Base-by-base conservation (phyloP, 1,140 invertebrate genomes). In the Brachionus paranguensis region DNA sequence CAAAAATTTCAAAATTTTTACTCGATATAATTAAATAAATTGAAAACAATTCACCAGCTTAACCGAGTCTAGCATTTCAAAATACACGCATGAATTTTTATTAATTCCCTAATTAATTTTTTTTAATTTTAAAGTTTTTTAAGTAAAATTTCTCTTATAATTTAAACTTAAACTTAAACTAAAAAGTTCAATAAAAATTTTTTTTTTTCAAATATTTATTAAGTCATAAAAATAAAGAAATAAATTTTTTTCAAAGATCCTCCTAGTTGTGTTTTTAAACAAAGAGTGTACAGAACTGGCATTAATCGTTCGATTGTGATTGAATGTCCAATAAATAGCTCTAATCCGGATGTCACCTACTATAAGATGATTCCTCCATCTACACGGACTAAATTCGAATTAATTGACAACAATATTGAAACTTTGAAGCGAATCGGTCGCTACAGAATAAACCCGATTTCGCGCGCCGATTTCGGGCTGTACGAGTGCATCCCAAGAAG, bases 341-440 rank as follows among this genome's bases (percentile, higher is more conserved):
- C 78, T 7, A 81, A 81, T 81, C 78, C 78, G 24, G 78, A 81
- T 68, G 78, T 81, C 7, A 81, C 78, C 24, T 81, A 81, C 27
- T 81, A 81, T n/a, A 81, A 81, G 41, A 60, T 81, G 78, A 81
- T 81, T 10, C 53, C 53, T 20, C 78, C 78, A 12, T 64, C 78
- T 24, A 81, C 53, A 14, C 37, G 53, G 0, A 81, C 53, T 10
- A 81, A 81, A 45, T 81, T 81, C 12, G 78, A 81, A 37, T 47
- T 81, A 17, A 60, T 81, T 27, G 64, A 81, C 37, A 60, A 81
- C 33, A 68, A 64, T 29, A 33, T 81, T 41, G 53, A 60, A 1
- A 81, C 78, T 11, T 27, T 81, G 20, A 60, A 81, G 41, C 53
- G 64, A 3, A 55, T 81, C 24, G 78, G 78, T 64, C 20, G 33